phyloP scores from a whole-genome alignment of 2,888 invertebrate genomes.

The Nipponacmea schrenckii region DNA sequence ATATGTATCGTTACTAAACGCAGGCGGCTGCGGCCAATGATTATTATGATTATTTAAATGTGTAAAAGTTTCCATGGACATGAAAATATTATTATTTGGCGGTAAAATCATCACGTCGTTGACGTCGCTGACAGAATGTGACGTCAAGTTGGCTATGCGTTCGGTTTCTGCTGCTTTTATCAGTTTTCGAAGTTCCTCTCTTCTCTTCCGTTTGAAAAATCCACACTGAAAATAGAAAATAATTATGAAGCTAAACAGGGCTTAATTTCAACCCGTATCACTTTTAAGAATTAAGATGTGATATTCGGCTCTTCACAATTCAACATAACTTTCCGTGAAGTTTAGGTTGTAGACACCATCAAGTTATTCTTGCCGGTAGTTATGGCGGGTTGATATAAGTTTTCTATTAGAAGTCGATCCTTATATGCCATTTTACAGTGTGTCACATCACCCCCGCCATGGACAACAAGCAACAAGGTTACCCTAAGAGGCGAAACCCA shows the following conservation, averaged over 20 bases:
- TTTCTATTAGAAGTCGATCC: too few relatives aligned
- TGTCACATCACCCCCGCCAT: too few relatives aligned
- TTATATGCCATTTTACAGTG: too few relatives aligned
- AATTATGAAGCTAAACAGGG: neutral
- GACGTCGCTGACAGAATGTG: constrained; percentile 22
- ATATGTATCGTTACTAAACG: constrained; percentile 21
- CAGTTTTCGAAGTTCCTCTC: constrained; percentile 40
- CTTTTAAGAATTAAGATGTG: too few relatives aligned
- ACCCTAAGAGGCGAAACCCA: too few relatives aligned
- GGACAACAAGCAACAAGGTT: too few relatives aligned
- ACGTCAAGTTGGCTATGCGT: constrained; percentile 24
- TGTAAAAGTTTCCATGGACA: constrained; percentile 1
- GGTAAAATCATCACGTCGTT: constrained; percentile 26
- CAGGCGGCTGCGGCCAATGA: constrained; percentile 8
- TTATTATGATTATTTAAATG: constrained; percentile 15
- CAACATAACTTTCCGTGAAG: too few relatives aligned
- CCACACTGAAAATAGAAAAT: constrained; percentile 42
- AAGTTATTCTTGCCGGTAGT: too few relatives aligned
- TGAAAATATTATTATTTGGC: neutral
- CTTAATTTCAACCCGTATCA: too few relatives aligned
- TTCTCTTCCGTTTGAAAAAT: constrained; percentile 49
- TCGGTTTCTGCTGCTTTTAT: constrained; percentile 28
- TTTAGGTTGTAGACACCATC: too few relatives aligned
- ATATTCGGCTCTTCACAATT: too few relatives aligned
- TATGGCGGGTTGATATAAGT: too few relatives aligned